Evolutionary conservation across 2,113 vertebrate genomes (phyloP), one percentile per base, ranked within the genome.

Genomic region (Xiphophorus couchianus): DNA sequence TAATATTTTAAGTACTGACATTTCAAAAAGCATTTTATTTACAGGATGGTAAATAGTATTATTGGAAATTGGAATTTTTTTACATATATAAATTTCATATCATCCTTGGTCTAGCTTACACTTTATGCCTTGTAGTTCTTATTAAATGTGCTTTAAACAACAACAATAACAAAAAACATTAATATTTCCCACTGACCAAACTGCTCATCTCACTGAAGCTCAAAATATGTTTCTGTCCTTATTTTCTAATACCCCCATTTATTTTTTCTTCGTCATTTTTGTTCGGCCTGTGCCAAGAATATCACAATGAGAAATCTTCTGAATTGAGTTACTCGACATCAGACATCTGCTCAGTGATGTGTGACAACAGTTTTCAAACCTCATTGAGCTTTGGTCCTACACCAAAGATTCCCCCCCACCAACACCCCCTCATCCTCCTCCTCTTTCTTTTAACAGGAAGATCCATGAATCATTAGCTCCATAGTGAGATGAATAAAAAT

Each of bases 291-390:
- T 61, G 68, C 86, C 78, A 22, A 80, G 75, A 89, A 76, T 70
- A 69, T 83, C 62, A 76, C 79, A 78, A 86, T 85, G 80, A 91
- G 76, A 89, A 91, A 86, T 89, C 80, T 81, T 83, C 84, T 83
- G 86, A 89, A 90, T 90, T 91, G 89, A 91, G 91, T 92, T 85
- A 87, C 87, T 89, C 84, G 89, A 93, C 91, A 89, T 89, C 90
- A 90, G 83, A 86, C 90, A 88, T 85, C 87, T 91, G 89, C 77
- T 79, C 89, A 74, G 44, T 84, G 88, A 91, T 77, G 90, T 87
- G 89, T 91, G 86, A 88, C 91, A 93, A 88, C 86, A 90, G 90
- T 90, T 92, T 93, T 93, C 91, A 92, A 84, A 93, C 86, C 91
- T 88, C 93, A 93, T 93, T 93, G 91, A 90, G 89, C 68, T 78